Base-by-base conservation (phyloP, 2,113 vertebrate species). In the Rhinogobius similis region DNA sequence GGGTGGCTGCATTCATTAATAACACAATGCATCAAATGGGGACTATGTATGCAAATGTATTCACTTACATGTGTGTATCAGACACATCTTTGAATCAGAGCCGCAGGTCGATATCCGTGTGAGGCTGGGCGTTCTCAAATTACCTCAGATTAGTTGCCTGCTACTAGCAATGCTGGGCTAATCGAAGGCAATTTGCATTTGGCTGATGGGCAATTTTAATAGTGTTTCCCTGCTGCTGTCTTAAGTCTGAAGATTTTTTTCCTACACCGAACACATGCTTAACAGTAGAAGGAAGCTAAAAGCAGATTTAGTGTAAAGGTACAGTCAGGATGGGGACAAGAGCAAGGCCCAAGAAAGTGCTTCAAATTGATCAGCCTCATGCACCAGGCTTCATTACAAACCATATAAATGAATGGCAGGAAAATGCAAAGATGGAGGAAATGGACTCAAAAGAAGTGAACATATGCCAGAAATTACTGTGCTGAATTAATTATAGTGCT, bases 181-280 rank as follows among this genome's bases (percentile, higher is more conserved):
- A 90, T 91, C 83, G 72, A 91, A 89, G 65, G 9, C 61, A 68
- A 86, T 90, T 85, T 88, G 82, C 87, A 91, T 91, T 84, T 82
- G 72, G 82, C 87, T 84, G 85, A 85, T 79, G 68, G 81, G 78
- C 82, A 74, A 77, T 85, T 86, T 87, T 72, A 67, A 76, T 78
- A 82, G 77, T 62, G 80, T 78, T 70, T 83, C 69, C 70, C 65
- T 62, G 81, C 79, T 86, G 77, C 72, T 27, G 56, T 76, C 12
- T n/a, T 43, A 82, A 63, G 36, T 12, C 10, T n/a, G 18, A 4
- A 82, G 63, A 64, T 21, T 26, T 0, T 27, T 27, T 50, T 48
- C 38, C 68, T 12, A 26, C 27, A 4, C 61, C 65, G 3, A 67
- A 75, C 80, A 81, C 76, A 78, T 71, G 77, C 32, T 82, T 67